Evolutionary conservation across 1,140 invertebrate genomes (phyloP).

Genomic region (Cataglyphis hispanica): DNA sequence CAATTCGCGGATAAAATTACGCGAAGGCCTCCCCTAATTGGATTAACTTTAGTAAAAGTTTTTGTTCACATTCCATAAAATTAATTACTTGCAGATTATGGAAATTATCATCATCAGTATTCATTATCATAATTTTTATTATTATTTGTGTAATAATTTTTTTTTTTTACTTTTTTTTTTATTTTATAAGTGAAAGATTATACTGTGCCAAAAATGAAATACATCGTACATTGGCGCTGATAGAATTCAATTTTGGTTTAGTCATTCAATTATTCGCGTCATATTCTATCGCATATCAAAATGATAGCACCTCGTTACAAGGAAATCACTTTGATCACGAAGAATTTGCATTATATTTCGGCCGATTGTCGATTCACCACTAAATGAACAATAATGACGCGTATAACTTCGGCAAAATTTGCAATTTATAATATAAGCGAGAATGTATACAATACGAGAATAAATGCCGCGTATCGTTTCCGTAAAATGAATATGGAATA

Average conservation of each 20-base stretch:
- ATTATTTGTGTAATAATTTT: neutral
- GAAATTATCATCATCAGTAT: slow-evolving; percentile 1
- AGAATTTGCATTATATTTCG: neutral
- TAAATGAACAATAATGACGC: neutral
- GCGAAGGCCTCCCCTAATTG: slow-evolving; percentile 12
- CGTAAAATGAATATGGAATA: slow-evolving; percentile 7
- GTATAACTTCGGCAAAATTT: neutral
- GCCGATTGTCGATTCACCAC: neutral
- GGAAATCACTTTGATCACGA: slow-evolving; percentile 33
- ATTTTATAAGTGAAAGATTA: neutral
- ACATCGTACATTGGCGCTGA: neutral
- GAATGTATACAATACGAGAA: neutral
- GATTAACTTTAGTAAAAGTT: neutral
- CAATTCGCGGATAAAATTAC: neutral
- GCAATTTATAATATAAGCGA: slow-evolving; percentile 9
- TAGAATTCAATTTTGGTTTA: slow-evolving; percentile 15
- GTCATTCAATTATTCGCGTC: neutral
- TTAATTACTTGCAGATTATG: slow-evolving; percentile 36
- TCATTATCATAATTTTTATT: neutral
- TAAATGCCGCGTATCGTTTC: neutral
- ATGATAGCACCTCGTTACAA: neutral
- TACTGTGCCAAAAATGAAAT: neutral
- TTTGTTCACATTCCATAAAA: slow-evolving; percentile 23
- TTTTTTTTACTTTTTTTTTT: neutral
- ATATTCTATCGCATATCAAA: slow-evolving; percentile 16